A percentile compares a stretch with the other conserved stretches of the same genome.
These are phyloP conservation scores for Vidua macroura DNA, from an alignment of 2,113 vertebrate species.

Conservation along the genomic window DNA sequence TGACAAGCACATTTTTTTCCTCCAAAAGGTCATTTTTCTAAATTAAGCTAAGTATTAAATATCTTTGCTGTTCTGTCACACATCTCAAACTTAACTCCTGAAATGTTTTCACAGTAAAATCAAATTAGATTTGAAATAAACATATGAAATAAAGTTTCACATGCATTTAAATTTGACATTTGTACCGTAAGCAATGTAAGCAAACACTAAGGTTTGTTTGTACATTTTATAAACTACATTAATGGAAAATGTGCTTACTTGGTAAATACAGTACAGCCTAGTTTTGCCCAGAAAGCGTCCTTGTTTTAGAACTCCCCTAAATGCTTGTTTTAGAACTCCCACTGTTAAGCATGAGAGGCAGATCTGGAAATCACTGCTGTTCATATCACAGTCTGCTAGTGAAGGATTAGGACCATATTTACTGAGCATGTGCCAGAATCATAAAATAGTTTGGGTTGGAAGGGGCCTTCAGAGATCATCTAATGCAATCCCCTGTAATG, in stretches of 20 bases:
- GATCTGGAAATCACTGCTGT: not conserved
- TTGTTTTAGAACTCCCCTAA: not conserved
- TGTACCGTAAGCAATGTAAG: not conserved
- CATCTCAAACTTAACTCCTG: not conserved
- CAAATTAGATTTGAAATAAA: not conserved
- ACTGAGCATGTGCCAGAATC: not conserved
- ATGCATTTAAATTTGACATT: not conserved
- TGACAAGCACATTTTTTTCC: conserved; percentile 26
- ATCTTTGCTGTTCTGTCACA: conserved; percentile 1
- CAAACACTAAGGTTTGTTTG: not conserved
- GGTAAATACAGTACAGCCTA: not conserved
- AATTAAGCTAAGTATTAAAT: conserved; percentile 53
- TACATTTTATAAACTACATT: not conserved
- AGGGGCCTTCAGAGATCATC: not conserved
- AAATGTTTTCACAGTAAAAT: conserved; percentile 4
- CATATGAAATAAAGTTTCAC: not conserved
- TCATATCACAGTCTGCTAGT: not conserved
- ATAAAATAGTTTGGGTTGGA: not conserved
- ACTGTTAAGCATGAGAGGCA: not conserved
- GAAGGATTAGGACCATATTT: not conserved
- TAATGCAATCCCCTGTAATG: not conserved
- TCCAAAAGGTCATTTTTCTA: conserved; percentile 56
- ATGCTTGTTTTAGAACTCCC: not conserved
- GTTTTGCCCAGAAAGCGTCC: not conserved
- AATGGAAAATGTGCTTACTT: not conserved